Percentiles rank a stretch among this genome's conserved stretches.
Conservation (phyloP, 2,888 invertebrate genomes). For the Sepiola atlantica region DNA sequence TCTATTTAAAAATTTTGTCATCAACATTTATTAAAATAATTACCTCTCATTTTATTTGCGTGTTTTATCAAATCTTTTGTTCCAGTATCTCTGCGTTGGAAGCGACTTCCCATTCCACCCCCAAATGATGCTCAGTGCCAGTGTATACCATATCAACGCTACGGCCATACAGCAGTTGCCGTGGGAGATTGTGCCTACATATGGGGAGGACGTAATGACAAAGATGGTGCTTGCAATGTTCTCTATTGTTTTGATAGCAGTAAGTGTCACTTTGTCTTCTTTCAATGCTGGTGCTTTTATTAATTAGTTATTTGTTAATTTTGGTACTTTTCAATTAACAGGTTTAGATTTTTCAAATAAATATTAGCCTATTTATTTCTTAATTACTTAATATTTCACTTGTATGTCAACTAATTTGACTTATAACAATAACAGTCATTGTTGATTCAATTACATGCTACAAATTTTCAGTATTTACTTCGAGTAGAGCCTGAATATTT, state of each 20-base stretch:
- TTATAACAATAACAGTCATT: no score
- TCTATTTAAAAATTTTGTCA: no score
- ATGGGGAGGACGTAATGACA: conserved; percentile 94
- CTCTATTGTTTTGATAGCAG: conserved; percentile 88
- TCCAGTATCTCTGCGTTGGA: conserved; percentile 77
- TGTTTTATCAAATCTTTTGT: background rate
- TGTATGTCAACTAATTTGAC: no score
- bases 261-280: conserved; percentile 63
- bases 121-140: conserved; percentile 76
- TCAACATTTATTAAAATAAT: background rate
- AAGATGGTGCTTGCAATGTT: conserved; percentile 83
- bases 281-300: background rate
- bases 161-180: conserved; percentile 92
- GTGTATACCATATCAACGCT: conserved; percentile 81
- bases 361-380: no score
- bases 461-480: no score
- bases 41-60: background rate
- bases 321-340: background rate
- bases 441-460: no score
- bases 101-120: conserved; percentile 75
- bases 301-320: background rate
- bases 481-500: no score
- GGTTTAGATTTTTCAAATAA: no score
- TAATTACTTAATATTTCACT: no score
- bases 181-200: conserved; percentile 85